phyloP scores from a whole-genome alignment of 30 jellyfish, hydroid and myxozoan genomes.

The Aurelia aurita region DNA sequence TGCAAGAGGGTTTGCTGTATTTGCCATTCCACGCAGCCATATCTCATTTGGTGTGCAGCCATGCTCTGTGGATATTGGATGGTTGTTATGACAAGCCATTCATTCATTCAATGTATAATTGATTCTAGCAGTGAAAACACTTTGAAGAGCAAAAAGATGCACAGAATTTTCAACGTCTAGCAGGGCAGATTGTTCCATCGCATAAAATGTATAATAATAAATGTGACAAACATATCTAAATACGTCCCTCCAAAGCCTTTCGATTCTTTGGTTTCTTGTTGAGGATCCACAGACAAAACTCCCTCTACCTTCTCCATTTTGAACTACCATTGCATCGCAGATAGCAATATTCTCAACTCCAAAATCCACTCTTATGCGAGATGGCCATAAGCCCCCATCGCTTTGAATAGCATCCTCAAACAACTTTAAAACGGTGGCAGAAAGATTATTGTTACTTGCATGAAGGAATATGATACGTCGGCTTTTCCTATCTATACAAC shows the following conservation, averaged over 20 bases:
- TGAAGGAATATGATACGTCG: conserved; percentile 41
- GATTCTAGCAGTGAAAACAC: conserved; percentile 7
- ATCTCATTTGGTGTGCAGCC: conserved; percentile 14
- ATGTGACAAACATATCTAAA: conserved; percentile 49
- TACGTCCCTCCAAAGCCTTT: conserved; percentile 60
- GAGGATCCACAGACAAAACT: conserved; percentile 45
- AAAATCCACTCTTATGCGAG: conserved; percentile 25
- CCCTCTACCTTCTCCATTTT: conserved; percentile 46
- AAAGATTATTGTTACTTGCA: conserved; percentile 21
- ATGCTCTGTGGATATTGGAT: conserved; percentile 19
- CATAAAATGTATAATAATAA: conserved; percentile 34
- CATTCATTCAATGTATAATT: conserved; percentile 18
- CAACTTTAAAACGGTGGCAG: background rate
- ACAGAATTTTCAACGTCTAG: conserved; percentile 16
- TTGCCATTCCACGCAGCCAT: conserved; percentile 40
- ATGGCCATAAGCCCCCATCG: conserved; percentile 1
- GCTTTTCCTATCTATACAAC: conserved; percentile 44
- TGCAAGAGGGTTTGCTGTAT: conserved; percentile 28
- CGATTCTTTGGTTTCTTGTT: conserved; percentile 46
- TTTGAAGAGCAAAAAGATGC: conserved; percentile 43
- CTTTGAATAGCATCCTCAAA: background rate
- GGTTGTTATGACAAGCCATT: conserved; percentile 12
- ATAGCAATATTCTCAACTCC: conserved; percentile 40
- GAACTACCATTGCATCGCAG: conserved; percentile 32
- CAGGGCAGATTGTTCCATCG: conserved; percentile 31